Evolutionary conservation across 2,888 invertebrate genomes (phyloP).

Genomic region (Ochropleura plecta): DNA sequence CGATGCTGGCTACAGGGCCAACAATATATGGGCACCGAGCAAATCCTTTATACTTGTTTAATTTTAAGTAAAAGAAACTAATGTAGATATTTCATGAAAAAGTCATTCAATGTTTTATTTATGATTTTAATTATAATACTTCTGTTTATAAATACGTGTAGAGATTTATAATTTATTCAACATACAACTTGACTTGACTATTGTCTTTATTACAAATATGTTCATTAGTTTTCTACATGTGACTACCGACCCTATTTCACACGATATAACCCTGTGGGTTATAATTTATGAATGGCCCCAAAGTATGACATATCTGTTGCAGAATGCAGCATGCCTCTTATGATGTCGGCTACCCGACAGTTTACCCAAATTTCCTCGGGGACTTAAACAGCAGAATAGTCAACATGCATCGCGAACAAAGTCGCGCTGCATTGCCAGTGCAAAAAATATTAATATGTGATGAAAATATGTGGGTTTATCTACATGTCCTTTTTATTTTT

Average conservation of each 20-base stretch:
- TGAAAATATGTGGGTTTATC: constrained; percentile 4
- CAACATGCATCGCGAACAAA: constrained; percentile 32
- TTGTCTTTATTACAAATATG: no score
- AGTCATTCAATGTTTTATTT: no score
- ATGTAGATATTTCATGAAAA: no score
- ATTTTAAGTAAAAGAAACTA: no score
- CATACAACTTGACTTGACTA: no score
- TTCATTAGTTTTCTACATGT: not conserved
- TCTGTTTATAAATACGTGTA: no score
- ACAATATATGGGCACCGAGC: no score
- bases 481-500: not conserved
- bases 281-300: constrained; percentile 1
- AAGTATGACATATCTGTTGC: constrained; percentile 41
- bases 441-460: constrained; percentile 35
- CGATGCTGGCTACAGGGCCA: no score
- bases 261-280: not conserved
- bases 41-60: no score
- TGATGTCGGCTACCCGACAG: constrained; percentile 18
- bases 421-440: constrained; percentile 11
- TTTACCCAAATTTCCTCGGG: constrained; percentile 56
- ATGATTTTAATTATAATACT: no score
- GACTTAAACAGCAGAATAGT: constrained; percentile 18
- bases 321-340: constrained; percentile 35
- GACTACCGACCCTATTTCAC: not conserved
- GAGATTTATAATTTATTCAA: no score